phyloP scores from a whole-genome alignment of 1,140 invertebrate genomes.

The Venturia canescens region DNA sequence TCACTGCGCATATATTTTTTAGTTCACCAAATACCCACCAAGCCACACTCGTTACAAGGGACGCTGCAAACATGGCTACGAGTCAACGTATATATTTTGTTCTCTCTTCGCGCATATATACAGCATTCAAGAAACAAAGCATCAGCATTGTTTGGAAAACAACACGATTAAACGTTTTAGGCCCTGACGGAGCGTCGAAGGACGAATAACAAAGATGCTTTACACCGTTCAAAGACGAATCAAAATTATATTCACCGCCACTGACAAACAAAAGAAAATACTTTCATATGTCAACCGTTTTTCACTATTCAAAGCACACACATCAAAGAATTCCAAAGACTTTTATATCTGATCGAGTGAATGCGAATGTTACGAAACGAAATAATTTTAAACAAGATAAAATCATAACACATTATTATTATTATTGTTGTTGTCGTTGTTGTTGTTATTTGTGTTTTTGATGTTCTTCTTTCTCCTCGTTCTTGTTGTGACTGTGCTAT shows the following conservation, averaged over 20 bases:
- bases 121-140: no score
- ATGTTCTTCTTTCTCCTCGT: constrained; percentile 62
- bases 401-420: constrained; percentile 58
- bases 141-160: not conserved
- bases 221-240: not conserved
- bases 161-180: not conserved
- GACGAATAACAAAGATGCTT: not conserved
- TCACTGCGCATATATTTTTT: not conserved
- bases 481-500: constrained; percentile 66
- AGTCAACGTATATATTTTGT: not conserved
- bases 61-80: not conserved
- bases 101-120: not conserved
- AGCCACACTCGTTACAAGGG: not conserved
- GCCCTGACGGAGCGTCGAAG: not conserved
- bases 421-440: constrained; percentile 62
- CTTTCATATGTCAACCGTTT: not conserved
- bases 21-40: not conserved
- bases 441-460: constrained; percentile 61
- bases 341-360: constrained; percentile 35
- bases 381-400: constrained; percentile 33
- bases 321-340: constrained; percentile 11
- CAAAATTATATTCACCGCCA: constrained; percentile 27
- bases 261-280: constrained; percentile 18
- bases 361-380: constrained; percentile 40
- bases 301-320: constrained; percentile 22